Base-by-base conservation (phyloP, 2,113 vertebrate genomes). In the Trinectes maculatus region DNA sequence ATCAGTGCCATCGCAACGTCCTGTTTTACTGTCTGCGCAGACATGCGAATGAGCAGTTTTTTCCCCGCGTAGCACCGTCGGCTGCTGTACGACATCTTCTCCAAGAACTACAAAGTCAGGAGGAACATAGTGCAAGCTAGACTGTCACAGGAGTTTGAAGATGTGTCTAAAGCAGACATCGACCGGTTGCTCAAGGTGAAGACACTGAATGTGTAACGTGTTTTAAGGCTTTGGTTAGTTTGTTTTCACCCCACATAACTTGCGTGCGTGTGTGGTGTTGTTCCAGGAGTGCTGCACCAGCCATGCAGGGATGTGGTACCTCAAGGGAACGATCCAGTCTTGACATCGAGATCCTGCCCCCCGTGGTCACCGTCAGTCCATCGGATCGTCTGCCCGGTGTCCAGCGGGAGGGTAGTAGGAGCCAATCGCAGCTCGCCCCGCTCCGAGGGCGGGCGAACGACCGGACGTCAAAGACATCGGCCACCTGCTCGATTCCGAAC, bases 321-420 rank as follows among this genome's bases (percentile, higher is more conserved):
- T 99, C 64, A 99, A 97, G 75, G 98, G 98, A 49, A 99, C 98
- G 0, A 90, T 96, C n/a, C 96, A 93, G 79, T 98, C 96, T 54
- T 99, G 97, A 99, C 95, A 57, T 18, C 4, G 84, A 93, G 89
- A 57, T 3, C 10, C n/a, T 74, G 44, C 44, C 55, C 37, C 60
- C 54, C 15, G 61, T 16, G 53, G 56, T 60, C 70, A 58, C 67
- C 47, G 3, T 71, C 74, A 54, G 42, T 81, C 79, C 82, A 65
- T 76, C 68, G 54, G n/a, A 68, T 21, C 47, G 43, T 57, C 64
- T 79, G 49, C 39, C 26, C 3, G 47, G 71, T 83, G 87, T 81
- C 79, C 54, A 64, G 58, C 60, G 75, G 82, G 83, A 76, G 73
- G 76, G 83, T 75, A 51, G 68, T 42, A 61, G 22, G 34, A 89